A percentile compares a stretch with the other conserved stretches of the same genome.
Conservation (phyloP, 2,797 vertebrate species). For the Myotis pilosus region DNA sequence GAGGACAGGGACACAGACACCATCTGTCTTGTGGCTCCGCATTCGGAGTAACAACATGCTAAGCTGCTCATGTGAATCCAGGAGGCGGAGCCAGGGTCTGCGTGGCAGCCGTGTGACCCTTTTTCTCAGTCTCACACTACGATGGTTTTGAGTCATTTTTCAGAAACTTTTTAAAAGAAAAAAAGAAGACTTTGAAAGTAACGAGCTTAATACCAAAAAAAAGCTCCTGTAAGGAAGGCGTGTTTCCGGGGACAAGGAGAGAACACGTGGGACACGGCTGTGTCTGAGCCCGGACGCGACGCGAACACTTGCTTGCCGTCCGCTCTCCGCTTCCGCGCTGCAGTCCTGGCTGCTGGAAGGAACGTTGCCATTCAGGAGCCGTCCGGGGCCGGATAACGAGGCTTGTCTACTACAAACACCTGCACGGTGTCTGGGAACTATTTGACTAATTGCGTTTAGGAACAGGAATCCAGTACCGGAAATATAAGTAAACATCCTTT, state of each 20-base stretch:
- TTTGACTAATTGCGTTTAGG: constrained; percentile 56
- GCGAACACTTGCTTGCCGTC: constrained; percentile 56
- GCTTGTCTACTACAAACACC: constrained; percentile 75
- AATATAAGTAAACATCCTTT: constrained; percentile 42
- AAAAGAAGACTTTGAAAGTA: constrained; percentile 72
- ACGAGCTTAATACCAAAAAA: constrained; percentile 64
- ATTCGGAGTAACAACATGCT: not conserved
- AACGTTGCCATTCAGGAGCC: constrained; percentile 78
- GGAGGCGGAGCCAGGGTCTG: not conserved
- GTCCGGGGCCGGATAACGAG: constrained; percentile 74
- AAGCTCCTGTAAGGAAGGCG: constrained; percentile 74
- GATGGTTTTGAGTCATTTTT: constrained; percentile 6
- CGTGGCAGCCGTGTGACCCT: not conserved
- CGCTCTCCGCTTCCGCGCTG: constrained; percentile 72
- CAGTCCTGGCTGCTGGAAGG: constrained; percentile 76
- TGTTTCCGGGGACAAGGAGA: not conserved
- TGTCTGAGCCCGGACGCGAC: constrained; percentile 30
- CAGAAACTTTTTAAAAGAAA: constrained; percentile 50
- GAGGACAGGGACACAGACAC: not conserved
- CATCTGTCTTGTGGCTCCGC: not conserved
- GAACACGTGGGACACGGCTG: constrained; percentile 44
- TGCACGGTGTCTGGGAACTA: constrained; percentile 51
- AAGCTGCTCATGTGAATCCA: not conserved
- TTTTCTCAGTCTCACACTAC: not conserved
- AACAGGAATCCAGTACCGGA: constrained; percentile 47